Evolutionary conservation across 2,113 vertebrate species (phyloP).

Genomic region (Pygoscelis antarcticus): DNA sequence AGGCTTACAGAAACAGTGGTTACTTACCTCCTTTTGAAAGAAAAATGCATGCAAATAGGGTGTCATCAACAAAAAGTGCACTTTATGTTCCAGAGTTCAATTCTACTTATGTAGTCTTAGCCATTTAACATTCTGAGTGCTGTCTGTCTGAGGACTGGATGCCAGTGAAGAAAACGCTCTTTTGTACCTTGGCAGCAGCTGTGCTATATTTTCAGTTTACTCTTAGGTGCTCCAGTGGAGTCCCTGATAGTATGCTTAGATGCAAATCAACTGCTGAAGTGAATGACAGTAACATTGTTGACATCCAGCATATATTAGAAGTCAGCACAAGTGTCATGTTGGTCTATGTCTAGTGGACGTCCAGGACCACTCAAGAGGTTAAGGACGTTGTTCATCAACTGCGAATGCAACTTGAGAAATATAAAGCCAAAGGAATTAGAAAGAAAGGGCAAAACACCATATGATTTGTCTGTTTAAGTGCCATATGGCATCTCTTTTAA

Average conservation of each 20-base stretch:
- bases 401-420: conserved; percentile 41
- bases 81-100: background rate
- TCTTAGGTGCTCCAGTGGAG: background rate
- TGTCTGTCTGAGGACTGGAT: background rate
- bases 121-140: background rate
- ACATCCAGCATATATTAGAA: conserved; percentile 23
- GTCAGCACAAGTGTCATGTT: conserved; percentile 17
- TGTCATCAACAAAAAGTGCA: background rate
- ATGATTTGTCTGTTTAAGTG: conserved; percentile 50
- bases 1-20: background rate
- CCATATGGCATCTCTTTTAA: conserved; percentile 63
- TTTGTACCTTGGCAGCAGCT: background rate
- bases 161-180: background rate
- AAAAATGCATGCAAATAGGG: background rate
- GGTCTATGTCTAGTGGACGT: conserved; percentile 32
- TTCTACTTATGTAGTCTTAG: background rate
- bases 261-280: conserved; percentile 42
- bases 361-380: conserved; percentile 52
- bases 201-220: background rate
- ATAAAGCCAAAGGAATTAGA: conserved; percentile 38
- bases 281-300: conserved; percentile 23
- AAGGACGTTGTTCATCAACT: conserved; percentile 56
- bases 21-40: background rate
- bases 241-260: conserved; percentile 11
- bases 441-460: conserved; percentile 55